Base-by-base conservation (phyloP, 2,888 invertebrate species). In the Meteorus cinctellus region DNA sequence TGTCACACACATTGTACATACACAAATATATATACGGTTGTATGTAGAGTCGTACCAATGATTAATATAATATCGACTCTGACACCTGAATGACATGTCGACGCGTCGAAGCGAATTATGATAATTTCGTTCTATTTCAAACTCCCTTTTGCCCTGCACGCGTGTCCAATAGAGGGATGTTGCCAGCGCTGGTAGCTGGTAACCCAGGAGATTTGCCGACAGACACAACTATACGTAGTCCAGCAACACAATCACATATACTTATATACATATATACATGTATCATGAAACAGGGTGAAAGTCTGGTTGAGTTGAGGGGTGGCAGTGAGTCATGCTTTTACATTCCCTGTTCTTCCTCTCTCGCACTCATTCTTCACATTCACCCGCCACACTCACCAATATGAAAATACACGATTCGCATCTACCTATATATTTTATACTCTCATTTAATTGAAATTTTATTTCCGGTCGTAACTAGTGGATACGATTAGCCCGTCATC, bases 261-360 rank as follows among this genome's bases (percentile, higher is more conserved):
- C 59, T n/a, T 16, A 34, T 8, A 45, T 67, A 14, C 51, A 12
- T 34, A n/a, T 31, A 31, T 65, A 65, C 36, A 6, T 67, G 12
- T 51, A 48, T 51, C 24, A 16, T 10, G 41, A 29, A 34, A 27
- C 45, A 62, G 45, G 60, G 60, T 60, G 60, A 62, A 41, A 48
- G 62, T 62, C 48, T 36, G 14, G 60, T 60, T 41, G 24, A 34
- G 51, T 1, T 31, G 45, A 51, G 62, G 60, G 67, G 68, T 63
- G 71, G 51, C 81, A 84, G 82, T 88, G 88, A 88, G 84, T 88
- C 88, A 88, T 85, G 76, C 86, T 87, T 86, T 86, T 86, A 85
- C 88, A 87, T 86, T 84, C 76, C 75, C 75, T 72, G 86, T 86
- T 86, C 87, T 87, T 86, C 76, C 75, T 71, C 73, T 70, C 77